Base-by-base conservation (phyloP, 1,140 invertebrate species). In the Euwallacea fornicatus region DNA sequence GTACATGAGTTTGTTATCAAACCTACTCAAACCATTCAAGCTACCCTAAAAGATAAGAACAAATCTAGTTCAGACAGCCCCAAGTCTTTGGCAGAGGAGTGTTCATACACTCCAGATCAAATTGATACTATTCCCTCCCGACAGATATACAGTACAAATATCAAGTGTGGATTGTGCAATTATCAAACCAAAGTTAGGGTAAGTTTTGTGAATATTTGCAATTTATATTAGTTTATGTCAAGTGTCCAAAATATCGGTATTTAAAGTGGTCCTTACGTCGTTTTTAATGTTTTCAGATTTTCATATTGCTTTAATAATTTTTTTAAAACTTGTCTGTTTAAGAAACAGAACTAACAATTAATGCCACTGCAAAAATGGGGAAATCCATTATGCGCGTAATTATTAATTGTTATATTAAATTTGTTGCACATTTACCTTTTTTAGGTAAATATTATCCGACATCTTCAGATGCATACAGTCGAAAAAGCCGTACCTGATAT, bases 101-200 rank as follows among this genome's bases (percentile, higher is more conserved):
- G 85, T 73, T 78, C 78, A 2, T 89, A 83, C 72, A 78, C 77
- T 8, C 88, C 90, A 0, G 82, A 84, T 3, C 89, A 92, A 65
- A 85, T 91, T 42, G 82, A 88, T 21, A 78, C 79, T 1, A 78
- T 93, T 16, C 91, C 91, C 0, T 82, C 85, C 7, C 85, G 86
- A 46, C 85, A 87, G 1, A 90, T 93, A 66, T 87, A 90, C 59
- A 84, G 84, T 67, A 83, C 85, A 33, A 83, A 84, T 6, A 83
- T 91, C 0, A 84, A 85, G 53, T 93, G 91, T 78, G 84, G 85
- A 0, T 72, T 88, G 3, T 93, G 91, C 77, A 80, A 85, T 10
- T 93, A 88, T 76, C 83, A 81, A 0, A 91, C 89, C 0, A 93
- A 93, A 83, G 91, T 94, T 50, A 66, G 74, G 67, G 67, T 72